A percentile compares a stretch with the other conserved stretches of the same genome.
Conservation (phyloP, 2,797 vertebrate genomes). For the Atherinosoma microstoma region DNA sequence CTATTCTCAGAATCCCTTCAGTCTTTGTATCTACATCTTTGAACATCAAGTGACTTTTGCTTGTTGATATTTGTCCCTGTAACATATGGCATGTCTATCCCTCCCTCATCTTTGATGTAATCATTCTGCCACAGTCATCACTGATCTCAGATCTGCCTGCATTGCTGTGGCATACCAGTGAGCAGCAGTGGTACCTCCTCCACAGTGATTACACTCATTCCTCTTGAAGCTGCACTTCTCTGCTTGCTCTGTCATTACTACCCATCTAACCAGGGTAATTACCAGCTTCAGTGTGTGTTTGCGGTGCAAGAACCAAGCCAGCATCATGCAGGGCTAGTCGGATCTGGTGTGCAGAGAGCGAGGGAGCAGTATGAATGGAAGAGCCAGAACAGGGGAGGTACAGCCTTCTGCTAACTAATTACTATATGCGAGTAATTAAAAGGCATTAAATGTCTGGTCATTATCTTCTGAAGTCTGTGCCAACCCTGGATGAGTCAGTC, state of each 20-base stretch:
- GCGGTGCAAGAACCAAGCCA: conserved; percentile 56
- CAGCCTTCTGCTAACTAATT: conserved; percentile 63
- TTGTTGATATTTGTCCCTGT: conserved; percentile 2
- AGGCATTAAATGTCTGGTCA: conserved; percentile 54
- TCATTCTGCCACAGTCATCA: neutral
- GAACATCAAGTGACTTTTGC: conserved; percentile 1
- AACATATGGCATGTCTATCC: conserved; percentile 7
- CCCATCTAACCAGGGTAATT: conserved; percentile 70
- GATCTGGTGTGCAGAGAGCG: conserved; percentile 35
- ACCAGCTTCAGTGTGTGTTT: conserved; percentile 70
- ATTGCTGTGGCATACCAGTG: conserved; percentile 27
- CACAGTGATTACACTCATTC: conserved; percentile 56
- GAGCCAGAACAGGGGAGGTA: conserved; percentile 30
- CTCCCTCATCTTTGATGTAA: conserved; percentile 16
- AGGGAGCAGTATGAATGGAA: conserved; percentile 40
- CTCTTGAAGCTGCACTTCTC: conserved; percentile 62
- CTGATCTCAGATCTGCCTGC: conserved; percentile 53
- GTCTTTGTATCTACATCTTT: conserved; percentile 4
- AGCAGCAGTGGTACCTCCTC: conserved; percentile 49
- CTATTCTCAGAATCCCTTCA: conserved; percentile 8
- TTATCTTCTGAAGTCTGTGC: conserved; percentile 50
- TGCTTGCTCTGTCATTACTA: conserved; percentile 77
- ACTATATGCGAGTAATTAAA: conserved; percentile 71
- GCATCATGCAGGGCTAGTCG: conserved; percentile 54
- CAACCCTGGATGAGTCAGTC: conserved; percentile 34